Conservation (phyloP, 2,888 invertebrate genomes). For the Andrena hattorfiana region DNA sequence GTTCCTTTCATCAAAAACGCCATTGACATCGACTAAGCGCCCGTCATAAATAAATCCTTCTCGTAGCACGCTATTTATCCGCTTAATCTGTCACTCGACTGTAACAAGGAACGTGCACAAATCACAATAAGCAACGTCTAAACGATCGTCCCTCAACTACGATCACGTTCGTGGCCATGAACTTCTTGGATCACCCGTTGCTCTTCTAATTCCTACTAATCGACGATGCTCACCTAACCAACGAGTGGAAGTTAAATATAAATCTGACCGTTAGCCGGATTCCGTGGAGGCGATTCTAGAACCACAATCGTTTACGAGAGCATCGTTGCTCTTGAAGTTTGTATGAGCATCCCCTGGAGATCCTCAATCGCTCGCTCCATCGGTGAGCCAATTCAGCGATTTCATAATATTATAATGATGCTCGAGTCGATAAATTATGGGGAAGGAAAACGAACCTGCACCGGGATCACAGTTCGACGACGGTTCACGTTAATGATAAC, state of each 20-base stretch:
- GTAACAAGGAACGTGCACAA: conserved; percentile 22
- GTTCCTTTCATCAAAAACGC: background rate
- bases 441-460: background rate
- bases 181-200: conserved; percentile 18
- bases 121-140: conserved; percentile 24
- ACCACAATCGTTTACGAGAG: background rate
- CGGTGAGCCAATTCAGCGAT: conserved; percentile 2
- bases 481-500: conserved; percentile 2
- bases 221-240: conserved; percentile 24
- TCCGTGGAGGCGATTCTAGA: conserved; percentile 4
- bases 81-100: background rate
- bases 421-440: conserved; percentile 5
- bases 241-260: conserved; percentile 38
- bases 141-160: background rate
- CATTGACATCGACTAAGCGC: background rate
- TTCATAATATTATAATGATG: conserved; percentile 35
- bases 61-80: background rate
- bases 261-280: conserved; percentile 30
- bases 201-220: conserved; percentile 40
- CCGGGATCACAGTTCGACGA: background rate
- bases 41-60: conserved; percentile 13
- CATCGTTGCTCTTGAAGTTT: conserved; percentile 4
- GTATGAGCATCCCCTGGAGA: background rate
- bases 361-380: background rate
- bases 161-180: conserved; percentile 26